A percentile compares a stretch with the other conserved stretches of the same genome.
Conservation (phyloP, 2,113 vertebrate species). For the Mobula birostris region DNA sequence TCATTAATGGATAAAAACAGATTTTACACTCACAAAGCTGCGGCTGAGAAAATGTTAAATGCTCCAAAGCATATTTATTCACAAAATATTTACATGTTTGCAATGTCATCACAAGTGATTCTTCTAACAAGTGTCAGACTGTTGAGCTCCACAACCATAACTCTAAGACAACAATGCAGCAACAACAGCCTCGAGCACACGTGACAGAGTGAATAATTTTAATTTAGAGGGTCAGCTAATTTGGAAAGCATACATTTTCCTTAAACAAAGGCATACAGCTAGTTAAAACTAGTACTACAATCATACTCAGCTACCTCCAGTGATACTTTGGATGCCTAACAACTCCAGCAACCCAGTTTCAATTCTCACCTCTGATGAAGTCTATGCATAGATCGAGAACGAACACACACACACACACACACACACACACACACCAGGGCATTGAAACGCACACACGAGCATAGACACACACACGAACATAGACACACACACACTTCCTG, state of each 20-base stretch:
- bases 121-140: neutral
- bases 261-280: neutral
- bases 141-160: neutral
- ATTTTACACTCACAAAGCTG: neutral
- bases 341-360: no score
- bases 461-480: no score
- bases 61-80: neutral
- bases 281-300: neutral
- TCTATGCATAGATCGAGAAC: neutral
- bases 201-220: neutral
- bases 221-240: neutral
- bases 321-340: no score
- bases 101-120: neutral
- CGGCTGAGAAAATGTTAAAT: neutral
- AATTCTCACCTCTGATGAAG: neutral
- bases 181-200: neutral
- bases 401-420: no score
- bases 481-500: no score
- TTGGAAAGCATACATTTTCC: neutral
- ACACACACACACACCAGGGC: no score
- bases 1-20: no score
- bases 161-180: neutral
- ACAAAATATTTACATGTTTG: neutral
- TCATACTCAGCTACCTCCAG: neutral
- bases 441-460: no score